Base-by-base conservation (phyloP, 1,140 invertebrate species). In the Propsilocerus akamusi region DNA sequence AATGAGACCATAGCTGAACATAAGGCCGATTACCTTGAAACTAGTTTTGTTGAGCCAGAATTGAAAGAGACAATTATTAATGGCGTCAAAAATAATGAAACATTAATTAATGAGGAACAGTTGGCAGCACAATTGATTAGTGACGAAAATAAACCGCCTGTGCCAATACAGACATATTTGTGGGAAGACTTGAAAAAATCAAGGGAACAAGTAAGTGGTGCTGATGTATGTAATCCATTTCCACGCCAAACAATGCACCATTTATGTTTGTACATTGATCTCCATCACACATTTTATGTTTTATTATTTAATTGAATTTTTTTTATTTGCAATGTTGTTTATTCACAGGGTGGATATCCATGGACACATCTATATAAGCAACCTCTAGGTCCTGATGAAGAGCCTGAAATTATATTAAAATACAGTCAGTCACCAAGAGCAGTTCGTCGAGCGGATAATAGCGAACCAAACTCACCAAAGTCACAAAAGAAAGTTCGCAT, bases 121-220 rank as follows among this genome's bases (percentile, higher is more conserved):
- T 41, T 41, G 34, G 8, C 34, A 5, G 22, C 17, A 20, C 14
- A 41, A 41, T 8, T 17, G 17, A 20, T 41, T 20, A n/a, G 2
- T 46, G 54, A 55, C 28, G 49, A 53, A 65, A 69, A 72, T 64
- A 66, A 60, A 59, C 73, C 76, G 54, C 71, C 72, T 53, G 68
- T 77, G 56, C 76, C 76, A 24, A 66, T 76, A 57, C 74, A 77
- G 60, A 80, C 78, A 25, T 81, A 81, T 64, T 70, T 75, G 69
- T 82, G 80, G 80, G 78, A 82, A 64, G 80, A 82, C 66, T 61
- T 82, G 10, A 63, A 71, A 55, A 66, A 76, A 58, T 68, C 73
- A 52, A 64, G 65, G 51, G 61, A 64, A 53, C 57, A 64, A 56
- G 63, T 65, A 51, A 62, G 62, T 49, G 14, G 11, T 50, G n/a